Percentiles rank a stretch among this genome's conserved stretches.
phyloP scores from a whole-genome alignment of 2,888 invertebrate genomes.

The Trissonchulus latispiculum region DNA sequence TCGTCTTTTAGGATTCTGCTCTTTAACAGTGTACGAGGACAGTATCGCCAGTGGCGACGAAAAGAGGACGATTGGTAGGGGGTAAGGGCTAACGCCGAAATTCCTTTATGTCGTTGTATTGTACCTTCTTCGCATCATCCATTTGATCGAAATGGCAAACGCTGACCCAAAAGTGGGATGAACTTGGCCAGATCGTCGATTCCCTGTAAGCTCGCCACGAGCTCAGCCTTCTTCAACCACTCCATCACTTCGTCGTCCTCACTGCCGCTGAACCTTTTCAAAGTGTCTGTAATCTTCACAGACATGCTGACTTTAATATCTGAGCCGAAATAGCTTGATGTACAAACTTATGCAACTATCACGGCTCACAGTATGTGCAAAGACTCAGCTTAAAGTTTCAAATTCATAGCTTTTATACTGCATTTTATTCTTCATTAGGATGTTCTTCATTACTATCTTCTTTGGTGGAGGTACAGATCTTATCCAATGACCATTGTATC shows the following conservation, averaged over 20 bases:
- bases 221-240: constrained; percentile 4
- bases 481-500: too few relatives aligned
- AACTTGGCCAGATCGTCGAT: constrained; percentile 9
- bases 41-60: too few relatives aligned
- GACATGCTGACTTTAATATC: background rate
- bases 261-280: background rate
- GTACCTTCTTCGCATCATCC: background rate
- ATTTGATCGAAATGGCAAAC: constrained; percentile 5
- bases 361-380: background rate
- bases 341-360: too few relatives aligned
- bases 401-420: too few relatives aligned
- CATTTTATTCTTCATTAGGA: too few relatives aligned
- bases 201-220: constrained; percentile 1
- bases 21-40: background rate
- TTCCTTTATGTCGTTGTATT: constrained; percentile 2
- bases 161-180: constrained; percentile 8
- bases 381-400: too few relatives aligned
- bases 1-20: background rate
- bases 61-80: background rate
- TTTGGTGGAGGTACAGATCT: too few relatives aligned
- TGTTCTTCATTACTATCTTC: too few relatives aligned
- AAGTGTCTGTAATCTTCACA: constrained; percentile 8
- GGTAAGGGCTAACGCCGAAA: background rate
- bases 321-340: too few relatives aligned
- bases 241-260: constrained; percentile 3